A percentile compares a stretch with the other conserved stretches of the same genome.
phyloP scores from a whole-genome alignment of 2,888 invertebrate genomes.

The Cataglyphis albicans region DNA sequence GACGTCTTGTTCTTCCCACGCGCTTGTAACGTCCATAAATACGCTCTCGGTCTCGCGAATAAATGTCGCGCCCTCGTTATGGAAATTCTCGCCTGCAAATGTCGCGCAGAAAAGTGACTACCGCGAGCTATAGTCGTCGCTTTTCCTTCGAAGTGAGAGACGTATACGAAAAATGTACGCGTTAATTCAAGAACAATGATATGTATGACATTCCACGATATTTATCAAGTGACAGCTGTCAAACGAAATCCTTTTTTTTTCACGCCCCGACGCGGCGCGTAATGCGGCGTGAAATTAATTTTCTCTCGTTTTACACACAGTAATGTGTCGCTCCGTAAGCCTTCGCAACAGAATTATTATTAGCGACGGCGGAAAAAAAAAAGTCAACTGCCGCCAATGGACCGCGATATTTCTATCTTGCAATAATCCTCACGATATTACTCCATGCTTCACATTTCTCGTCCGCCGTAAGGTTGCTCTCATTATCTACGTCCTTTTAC shows the following conservation, averaged over 20 bases:
- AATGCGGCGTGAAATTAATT: slow-evolving; percentile 52
- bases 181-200: slow-evolving; percentile 29
- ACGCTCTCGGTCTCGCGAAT: slow-evolving; percentile 62
- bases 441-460: slow-evolving; percentile 2
- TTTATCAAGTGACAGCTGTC: slow-evolving; percentile 43
- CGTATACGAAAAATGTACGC: background rate
- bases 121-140: background rate
- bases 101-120: background rate
- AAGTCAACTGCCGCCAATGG: slow-evolving; percentile 9
- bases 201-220: slow-evolving; percentile 8
- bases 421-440: slow-evolving; percentile 39
- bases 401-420: slow-evolving; percentile 33
- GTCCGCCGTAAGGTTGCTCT: slow-evolving; percentile 2
- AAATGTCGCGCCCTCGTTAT: background rate
- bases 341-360: slow-evolving; percentile 44
- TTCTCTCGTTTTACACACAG: slow-evolving; percentile 32
- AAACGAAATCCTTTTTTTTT: slow-evolving; percentile 9
- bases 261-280: background rate
- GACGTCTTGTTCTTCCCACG: slow-evolving; percentile 68
- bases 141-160: background rate
- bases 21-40: slow-evolving; percentile 75
- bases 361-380: slow-evolving; percentile 18
- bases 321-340: slow-evolving; percentile 13
- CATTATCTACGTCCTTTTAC: background rate
- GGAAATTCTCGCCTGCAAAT: slow-evolving; percentile 47